These are phyloP conservation scores for Eupithecia inturbata DNA, from an alignment of 2,888 invertebrate species.

Conservation along the genomic window DNA sequence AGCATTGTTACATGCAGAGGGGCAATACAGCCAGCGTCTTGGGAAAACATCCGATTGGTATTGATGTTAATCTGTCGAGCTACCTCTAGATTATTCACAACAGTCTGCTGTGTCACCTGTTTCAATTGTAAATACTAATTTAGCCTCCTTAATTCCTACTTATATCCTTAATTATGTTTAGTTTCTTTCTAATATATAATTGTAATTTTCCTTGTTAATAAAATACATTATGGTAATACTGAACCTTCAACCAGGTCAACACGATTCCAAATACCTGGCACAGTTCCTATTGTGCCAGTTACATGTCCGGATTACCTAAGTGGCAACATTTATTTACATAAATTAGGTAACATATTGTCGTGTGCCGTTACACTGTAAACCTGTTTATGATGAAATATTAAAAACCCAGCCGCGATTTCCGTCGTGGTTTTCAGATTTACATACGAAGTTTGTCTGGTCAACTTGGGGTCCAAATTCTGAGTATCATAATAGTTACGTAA, in stretches of 20 bases:
- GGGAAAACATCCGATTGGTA: too few relatives aligned
- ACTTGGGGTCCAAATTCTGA: background rate
- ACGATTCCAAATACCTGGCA: constrained; percentile 10
- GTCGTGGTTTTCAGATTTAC: background rate
- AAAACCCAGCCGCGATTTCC: background rate
- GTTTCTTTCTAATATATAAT: too few relatives aligned
- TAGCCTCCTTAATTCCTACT: too few relatives aligned
- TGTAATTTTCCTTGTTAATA: too few relatives aligned
- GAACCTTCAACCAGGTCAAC: background rate
- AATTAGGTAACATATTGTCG: constrained; percentile 26
- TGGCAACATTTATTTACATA: constrained; percentile 35
- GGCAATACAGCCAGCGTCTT: too few relatives aligned
- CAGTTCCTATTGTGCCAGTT: constrained; percentile 25
- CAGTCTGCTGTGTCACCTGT: too few relatives aligned
- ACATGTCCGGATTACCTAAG: constrained; percentile 37
- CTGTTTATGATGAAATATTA: background rate
- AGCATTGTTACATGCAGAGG: too few relatives aligned
- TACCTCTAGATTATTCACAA: too few relatives aligned
- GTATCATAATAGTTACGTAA: background rate
- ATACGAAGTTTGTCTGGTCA: background rate
- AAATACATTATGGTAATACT: background rate
- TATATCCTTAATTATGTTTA: too few relatives aligned
- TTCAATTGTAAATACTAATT: too few relatives aligned
- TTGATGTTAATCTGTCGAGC: too few relatives aligned
- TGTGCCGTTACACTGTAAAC: background rate